These are phyloP conservation scores for Lasioglossum zephyrum DNA, from an alignment of 2,888 invertebrate species.

Conservation along the genomic window DNA sequence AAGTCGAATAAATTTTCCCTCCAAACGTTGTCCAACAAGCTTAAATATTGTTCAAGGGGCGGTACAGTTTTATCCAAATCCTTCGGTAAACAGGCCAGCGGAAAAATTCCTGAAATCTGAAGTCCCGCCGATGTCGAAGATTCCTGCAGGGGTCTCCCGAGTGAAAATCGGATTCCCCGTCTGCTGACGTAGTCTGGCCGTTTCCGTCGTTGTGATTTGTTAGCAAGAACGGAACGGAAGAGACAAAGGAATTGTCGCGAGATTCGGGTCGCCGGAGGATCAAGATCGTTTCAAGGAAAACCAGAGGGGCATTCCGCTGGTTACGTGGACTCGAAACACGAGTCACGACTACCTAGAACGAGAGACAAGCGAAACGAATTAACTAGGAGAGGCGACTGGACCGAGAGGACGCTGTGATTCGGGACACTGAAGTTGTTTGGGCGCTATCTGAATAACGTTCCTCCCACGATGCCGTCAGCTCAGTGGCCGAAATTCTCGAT, in stretches of 20 bases:
- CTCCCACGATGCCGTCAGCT: background rate
- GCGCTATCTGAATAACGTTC: background rate
- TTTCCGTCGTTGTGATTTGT: background rate
- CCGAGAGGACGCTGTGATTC: background rate
- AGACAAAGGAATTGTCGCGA: conserved; percentile 4
- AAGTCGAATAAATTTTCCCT: background rate
- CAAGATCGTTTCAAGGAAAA: background rate
- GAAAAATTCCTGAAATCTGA: background rate
- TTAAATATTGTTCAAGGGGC: background rate
- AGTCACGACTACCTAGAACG: background rate
- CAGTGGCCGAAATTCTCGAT: background rate
- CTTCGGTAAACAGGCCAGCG: background rate
- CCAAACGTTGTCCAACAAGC: background rate
- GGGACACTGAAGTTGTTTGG: background rate
- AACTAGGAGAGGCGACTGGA: too few relatives aligned
- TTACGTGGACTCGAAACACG: background rate
- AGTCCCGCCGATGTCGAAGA: background rate
- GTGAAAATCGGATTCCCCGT: background rate
- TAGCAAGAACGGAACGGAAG: background rate
- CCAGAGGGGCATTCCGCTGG: background rate
- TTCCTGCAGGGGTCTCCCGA: background rate
- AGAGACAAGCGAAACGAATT: conserved; percentile 14
- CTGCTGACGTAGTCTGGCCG: background rate
- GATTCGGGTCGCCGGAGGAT: background rate
- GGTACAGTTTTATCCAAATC: background rate